phyloP scores from a whole-genome alignment of 2,888 invertebrate genomes.

The Drosophila borborema region DNA sequence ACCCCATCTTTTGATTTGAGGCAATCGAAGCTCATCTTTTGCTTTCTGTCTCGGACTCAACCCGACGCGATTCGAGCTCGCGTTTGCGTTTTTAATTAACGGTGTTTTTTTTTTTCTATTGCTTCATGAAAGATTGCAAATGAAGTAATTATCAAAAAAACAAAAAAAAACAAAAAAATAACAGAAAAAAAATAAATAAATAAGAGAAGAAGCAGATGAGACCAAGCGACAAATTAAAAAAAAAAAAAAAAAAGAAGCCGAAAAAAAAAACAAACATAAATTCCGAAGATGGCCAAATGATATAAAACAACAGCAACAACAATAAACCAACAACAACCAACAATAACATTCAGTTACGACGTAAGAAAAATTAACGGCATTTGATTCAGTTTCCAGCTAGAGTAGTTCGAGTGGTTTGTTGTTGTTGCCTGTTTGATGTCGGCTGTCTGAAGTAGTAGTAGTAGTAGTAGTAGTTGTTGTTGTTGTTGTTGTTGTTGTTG shows the following conservation, averaged over 20 bases:
- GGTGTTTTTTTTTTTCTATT: slow-evolving; percentile 71
- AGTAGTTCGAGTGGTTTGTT: background rate
- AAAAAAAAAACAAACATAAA: slow-evolving; percentile 12
- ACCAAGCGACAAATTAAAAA: slow-evolving; percentile 23
- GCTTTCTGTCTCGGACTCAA: slow-evolving; percentile 4
- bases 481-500: slow-evolving; percentile 18
- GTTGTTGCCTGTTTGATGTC: background rate
- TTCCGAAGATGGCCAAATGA: slow-evolving; percentile 29
- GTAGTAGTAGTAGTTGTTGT: too few species aligned
- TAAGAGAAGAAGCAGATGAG: slow-evolving; percentile 14
- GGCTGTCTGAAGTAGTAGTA: slow-evolving; percentile 4
- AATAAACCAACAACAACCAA: slow-evolving; percentile 1
- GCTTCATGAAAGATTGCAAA: slow-evolving; percentile 78
- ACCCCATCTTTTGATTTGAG: slow-evolving; percentile 25
- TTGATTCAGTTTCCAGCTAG: slow-evolving; percentile 39
- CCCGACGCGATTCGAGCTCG: background rate
- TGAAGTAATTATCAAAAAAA: slow-evolving; percentile 70
- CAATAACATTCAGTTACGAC: slow-evolving; percentile 46
- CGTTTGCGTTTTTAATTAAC: slow-evolving; percentile 80
- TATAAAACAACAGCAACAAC: slow-evolving; percentile 17
- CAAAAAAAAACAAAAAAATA: slow-evolving; percentile 39
- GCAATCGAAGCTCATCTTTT: slow-evolving; percentile 61
- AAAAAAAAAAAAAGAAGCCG: background rate
- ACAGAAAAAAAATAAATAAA: slow-evolving; percentile 31
- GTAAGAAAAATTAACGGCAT: slow-evolving; percentile 61